These are phyloP conservation scores for Pangasius macronema DNA, from an alignment of 2,797 vertebrate genomes.

Conservation along the genomic window DNA sequence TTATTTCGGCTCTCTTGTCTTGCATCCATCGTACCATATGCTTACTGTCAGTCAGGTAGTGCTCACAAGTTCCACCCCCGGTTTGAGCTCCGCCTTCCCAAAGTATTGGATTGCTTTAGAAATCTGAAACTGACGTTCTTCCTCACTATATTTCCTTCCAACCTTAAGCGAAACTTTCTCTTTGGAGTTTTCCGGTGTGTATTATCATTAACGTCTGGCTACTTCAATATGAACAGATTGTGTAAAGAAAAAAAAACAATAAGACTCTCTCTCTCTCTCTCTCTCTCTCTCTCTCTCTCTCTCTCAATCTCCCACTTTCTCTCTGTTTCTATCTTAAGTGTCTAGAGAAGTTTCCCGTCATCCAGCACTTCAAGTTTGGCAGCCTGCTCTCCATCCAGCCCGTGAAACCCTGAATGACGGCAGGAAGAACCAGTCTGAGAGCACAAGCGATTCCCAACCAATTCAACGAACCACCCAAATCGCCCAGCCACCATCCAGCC, in stretches of 20 bases:
- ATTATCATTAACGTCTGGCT: background rate
- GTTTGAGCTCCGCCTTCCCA: background rate
- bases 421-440: constrained; percentile 42
- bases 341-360: constrained; percentile 98
- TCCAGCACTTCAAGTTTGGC: constrained; percentile 99
- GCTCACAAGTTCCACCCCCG: background rate
- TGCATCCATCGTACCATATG: background rate
- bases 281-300: background rate
- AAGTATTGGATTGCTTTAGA: background rate
- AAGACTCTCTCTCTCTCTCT: background rate
- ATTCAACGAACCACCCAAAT: constrained; percentile 20
- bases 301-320: background rate
- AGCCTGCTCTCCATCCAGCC: constrained; percentile 95
- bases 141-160: background rate
- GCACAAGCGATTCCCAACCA: constrained; percentile 36
- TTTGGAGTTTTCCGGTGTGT: background rate
- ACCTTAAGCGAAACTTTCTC: background rate
- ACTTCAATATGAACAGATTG: background rate
- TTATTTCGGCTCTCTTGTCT: background rate
- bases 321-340: constrained; percentile 75
- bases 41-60: background rate
- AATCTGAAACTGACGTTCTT: background rate
- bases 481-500: background rate
- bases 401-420: constrained; percentile 77
- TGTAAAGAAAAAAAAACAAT: background rate